phyloP scores from a whole-genome alignment of 2,888 invertebrate species.

The Nemoura dubitans region DNA sequence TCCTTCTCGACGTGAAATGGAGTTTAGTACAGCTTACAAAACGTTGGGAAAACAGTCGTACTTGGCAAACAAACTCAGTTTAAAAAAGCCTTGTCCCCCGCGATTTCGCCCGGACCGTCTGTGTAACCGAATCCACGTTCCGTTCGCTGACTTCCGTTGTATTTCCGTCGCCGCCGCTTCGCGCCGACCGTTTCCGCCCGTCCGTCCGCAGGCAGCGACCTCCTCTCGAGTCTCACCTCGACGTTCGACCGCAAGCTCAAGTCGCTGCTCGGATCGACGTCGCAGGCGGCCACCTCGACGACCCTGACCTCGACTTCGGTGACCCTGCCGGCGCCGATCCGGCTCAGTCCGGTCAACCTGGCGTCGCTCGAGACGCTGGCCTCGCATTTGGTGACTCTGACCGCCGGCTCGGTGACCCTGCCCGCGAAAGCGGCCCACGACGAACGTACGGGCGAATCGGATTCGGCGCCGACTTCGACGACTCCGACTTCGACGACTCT shows the following conservation, averaged over 20 bases:
- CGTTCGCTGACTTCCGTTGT: conserved; percentile 28
- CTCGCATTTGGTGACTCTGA: conserved; percentile 4
- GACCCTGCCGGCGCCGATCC: not conserved
- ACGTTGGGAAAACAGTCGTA: too few relatives aligned
- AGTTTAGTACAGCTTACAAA: too few relatives aligned
- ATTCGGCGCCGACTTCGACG: not conserved
- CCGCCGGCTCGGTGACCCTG: not conserved
- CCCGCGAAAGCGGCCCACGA: too few relatives aligned
- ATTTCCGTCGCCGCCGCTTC: conserved; percentile 39
- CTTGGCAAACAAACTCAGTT: too few relatives aligned
- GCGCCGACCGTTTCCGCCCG: not conserved
- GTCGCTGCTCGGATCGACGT: conserved; percentile 74
- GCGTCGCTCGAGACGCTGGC: not conserved
- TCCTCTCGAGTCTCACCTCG: conserved; percentile 83
- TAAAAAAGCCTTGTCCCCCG: too few relatives aligned
- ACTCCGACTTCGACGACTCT: not conserved
- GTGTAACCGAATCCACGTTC: too few relatives aligned
- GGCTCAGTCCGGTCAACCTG: not conserved
- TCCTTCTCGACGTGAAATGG: too few relatives aligned
- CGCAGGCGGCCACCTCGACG: conserved; percentile 54
- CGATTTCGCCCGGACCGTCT: too few relatives aligned
- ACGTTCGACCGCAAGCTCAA: conserved; percentile 86
- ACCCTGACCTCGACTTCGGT: not conserved
- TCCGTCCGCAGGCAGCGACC: conserved; percentile 77
- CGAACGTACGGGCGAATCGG: too few relatives aligned